A percentile compares a stretch with the other conserved stretches of the same genome.
Conservation (phyloP, 2,888 invertebrate species). For the Scrobipalpa atriplicella region DNA sequence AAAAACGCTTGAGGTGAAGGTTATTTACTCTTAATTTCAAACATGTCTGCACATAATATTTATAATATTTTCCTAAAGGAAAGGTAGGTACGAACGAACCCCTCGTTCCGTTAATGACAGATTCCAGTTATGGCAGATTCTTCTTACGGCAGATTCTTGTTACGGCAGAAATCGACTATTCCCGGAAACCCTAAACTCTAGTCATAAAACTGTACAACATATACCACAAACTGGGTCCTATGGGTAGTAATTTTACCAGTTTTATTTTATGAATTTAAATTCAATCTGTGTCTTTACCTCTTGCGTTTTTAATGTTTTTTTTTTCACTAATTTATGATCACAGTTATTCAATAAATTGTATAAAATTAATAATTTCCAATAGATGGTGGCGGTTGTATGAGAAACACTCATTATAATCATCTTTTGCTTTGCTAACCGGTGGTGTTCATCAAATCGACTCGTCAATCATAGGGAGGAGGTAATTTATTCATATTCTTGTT, state of each 20-base stretch:
- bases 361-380: constrained; percentile 53
- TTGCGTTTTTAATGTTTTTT: not conserved
- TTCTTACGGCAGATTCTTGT: too few species aligned
- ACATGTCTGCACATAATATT: too few species aligned
- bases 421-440: constrained; percentile 82
- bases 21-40: too few species aligned
- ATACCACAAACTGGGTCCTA: not conserved
- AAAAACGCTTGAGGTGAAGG: not conserved
- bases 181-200: too few species aligned
- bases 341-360: not conserved
- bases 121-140: not conserved
- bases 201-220: not conserved
- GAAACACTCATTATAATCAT: constrained; percentile 81
- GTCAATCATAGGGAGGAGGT: constrained; percentile 75
- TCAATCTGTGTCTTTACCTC: not conserved
- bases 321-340: not conserved
- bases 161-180: too few species aligned
- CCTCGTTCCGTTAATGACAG: too few species aligned
- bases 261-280: too few species aligned
- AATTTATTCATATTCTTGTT: constrained; percentile 40
- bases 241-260: not conserved
- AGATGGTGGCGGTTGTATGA: constrained; percentile 83
- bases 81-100: too few species aligned
- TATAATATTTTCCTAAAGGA: too few species aligned
- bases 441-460: constrained; percentile 65